Percentiles rank a stretch among this genome's conserved stretches.
phyloP scores from a whole-genome alignment of 1,140 invertebrate species.

The Trichonephila inaurata region DNA sequence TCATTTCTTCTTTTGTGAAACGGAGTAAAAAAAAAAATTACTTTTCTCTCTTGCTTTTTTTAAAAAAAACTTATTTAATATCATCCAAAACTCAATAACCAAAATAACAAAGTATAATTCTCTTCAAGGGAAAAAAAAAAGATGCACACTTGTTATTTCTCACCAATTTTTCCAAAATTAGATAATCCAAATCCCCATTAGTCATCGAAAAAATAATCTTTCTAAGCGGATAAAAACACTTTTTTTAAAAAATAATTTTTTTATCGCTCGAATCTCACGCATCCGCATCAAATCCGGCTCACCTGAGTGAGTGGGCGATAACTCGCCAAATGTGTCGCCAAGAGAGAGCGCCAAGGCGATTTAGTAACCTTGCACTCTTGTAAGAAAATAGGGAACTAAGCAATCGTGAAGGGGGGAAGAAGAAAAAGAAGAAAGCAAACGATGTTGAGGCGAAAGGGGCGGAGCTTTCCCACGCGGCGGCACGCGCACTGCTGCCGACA shows the following conservation, averaged over 20 bases:
- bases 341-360: neutral
- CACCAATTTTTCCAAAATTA: neutral
- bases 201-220: neutral
- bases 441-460: slow-evolving; percentile 49
- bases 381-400: slow-evolving; percentile 48
- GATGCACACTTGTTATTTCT: neutral
- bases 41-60: no score
- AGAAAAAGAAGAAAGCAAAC: neutral
- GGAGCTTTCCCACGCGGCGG: slow-evolving; percentile 72
- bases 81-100: no score
- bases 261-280: neutral
- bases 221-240: neutral
- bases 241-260: neutral
- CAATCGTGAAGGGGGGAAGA: neutral
- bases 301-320: neutral
- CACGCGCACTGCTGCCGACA: slow-evolving; percentile 72
- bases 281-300: slow-evolving; percentile 25
- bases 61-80: no score
- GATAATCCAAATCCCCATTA: neutral
- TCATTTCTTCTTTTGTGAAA: no score
- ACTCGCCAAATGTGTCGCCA: neutral
- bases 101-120: no score
- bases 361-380: neutral
- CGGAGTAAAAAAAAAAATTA: no score
- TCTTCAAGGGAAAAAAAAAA: neutral